Conservation (phyloP, 1,140 invertebrate species). For the Cepaea nemoralis region DNA sequence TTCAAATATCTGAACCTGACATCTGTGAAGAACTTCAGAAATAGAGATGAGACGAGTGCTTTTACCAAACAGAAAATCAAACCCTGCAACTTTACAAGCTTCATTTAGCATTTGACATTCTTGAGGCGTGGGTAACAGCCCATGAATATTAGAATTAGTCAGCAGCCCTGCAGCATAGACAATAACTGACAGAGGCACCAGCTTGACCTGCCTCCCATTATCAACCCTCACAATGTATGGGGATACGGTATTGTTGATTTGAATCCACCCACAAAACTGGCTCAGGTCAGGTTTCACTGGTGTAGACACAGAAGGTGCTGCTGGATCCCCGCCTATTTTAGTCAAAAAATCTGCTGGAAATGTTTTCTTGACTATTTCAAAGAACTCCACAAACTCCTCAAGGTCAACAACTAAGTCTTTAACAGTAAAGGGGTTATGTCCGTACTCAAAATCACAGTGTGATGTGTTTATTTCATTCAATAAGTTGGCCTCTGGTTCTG, state of each 20-base stretch:
- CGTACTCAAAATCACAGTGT: slow-evolving; percentile 92
- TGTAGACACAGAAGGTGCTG: slow-evolving; percentile 29
- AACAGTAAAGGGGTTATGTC: slow-evolving; percentile 87
- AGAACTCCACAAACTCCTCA: slow-evolving; percentile 89
- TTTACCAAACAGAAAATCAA: slow-evolving; percentile 65
- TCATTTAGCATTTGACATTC: slow-evolving; percentile 66
- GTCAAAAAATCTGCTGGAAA: slow-evolving; percentile 85
- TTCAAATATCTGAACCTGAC: slow-evolving; percentile 58
- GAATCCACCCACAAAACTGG: slow-evolving; percentile 85
- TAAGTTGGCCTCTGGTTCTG: slow-evolving; percentile 87
- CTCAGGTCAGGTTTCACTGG: slow-evolving; percentile 39
- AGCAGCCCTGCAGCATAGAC: slow-evolving; percentile 66
- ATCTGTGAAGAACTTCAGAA: slow-evolving; percentile 55
- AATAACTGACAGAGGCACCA: slow-evolving; percentile 86
- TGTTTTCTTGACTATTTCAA: slow-evolving; percentile 75
- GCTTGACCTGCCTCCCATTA: slow-evolving; percentile 82
- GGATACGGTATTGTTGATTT: slow-evolving; percentile 93
- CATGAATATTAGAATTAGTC: slow-evolving; percentile 51
- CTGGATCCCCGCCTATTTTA: slow-evolving; percentile 77
- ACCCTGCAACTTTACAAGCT: slow-evolving; percentile 64
- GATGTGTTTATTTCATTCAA: slow-evolving; percentile 93
- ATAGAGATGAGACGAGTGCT: slow-evolving; percentile 64
- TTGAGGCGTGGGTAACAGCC: slow-evolving; percentile 52
- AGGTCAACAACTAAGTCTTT: slow-evolving; percentile 91
- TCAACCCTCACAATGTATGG: slow-evolving; percentile 81